phyloP scores from a whole-genome alignment of 2,888 invertebrate species.

The Pedicia rivosa region DNA sequence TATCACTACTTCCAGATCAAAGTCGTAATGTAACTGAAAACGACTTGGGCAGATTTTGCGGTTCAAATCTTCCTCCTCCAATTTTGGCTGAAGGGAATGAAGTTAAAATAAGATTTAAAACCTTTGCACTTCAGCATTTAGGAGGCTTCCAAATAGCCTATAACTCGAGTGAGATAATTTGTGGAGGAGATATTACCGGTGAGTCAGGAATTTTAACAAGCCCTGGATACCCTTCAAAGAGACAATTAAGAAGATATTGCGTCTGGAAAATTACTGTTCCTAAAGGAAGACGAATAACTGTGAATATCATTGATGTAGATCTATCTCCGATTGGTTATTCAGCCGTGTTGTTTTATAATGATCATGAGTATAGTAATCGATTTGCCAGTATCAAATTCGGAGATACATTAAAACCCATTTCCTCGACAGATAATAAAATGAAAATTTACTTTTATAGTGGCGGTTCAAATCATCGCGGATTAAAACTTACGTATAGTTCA shows the following conservation, averaged over 20 bases:
- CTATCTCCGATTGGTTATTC: no score
- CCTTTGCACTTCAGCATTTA: constrained; percentile 25
- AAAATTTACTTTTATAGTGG: no score
- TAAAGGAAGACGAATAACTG: constrained; percentile 41
- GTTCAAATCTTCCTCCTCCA: constrained; percentile 20
- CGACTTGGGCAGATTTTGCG: constrained; percentile 24
- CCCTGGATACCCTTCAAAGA: constrained; percentile 50
- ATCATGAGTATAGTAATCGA: constrained; percentile 29
- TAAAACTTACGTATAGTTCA: constrained; percentile 52
- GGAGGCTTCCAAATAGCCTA: constrained; percentile 47
- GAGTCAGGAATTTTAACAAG: constrained; percentile 51
- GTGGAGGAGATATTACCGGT: constrained; percentile 47
- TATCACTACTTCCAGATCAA: constrained; percentile 12
- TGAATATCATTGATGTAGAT: constrained; percentile 46
- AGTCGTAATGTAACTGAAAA: constrained; percentile 8
- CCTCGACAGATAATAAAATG: constrained; percentile 49
- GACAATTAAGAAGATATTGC: constrained; percentile 36
- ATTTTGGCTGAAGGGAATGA: constrained; percentile 35
- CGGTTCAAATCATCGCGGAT: constrained; percentile 42
- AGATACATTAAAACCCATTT: constrained; percentile 28
- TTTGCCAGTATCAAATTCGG: constrained; percentile 26
- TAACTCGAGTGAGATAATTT: constrained; percentile 36
- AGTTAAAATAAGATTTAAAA: constrained; percentile 36
- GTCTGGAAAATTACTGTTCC: constrained; percentile 53
- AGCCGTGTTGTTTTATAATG: constrained; percentile 41